Conservation (phyloP, 2,888 invertebrate species). For the Cheilosia grossa region DNA sequence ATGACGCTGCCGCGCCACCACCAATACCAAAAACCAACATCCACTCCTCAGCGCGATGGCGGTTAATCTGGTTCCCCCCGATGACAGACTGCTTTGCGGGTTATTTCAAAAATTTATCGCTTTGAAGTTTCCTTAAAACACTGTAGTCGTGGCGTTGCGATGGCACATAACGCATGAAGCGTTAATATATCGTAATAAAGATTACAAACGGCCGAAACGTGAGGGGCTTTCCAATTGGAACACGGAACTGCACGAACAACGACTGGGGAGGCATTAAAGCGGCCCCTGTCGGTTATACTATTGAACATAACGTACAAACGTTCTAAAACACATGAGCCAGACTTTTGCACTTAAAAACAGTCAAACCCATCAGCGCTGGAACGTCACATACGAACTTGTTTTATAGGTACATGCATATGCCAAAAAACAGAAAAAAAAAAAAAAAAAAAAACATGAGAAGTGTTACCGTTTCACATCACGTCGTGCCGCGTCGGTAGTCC, state of each 20-base stretch:
- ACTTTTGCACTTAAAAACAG: constrained; percentile 63
- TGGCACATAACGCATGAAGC: constrained; percentile 65
- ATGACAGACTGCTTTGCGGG: constrained; percentile 72
- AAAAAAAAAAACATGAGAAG: constrained; percentile 16
- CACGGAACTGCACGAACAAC: constrained; percentile 10
- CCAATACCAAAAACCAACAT: constrained; percentile 58
- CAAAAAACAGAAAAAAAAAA: constrained; percentile 9
- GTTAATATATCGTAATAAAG: constrained; percentile 72
- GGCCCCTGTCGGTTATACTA: constrained; percentile 17
- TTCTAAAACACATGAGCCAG: constrained; percentile 64
- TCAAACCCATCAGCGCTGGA: constrained; percentile 42
- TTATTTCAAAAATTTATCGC: constrained; percentile 67
- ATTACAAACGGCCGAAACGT: constrained; percentile 72
- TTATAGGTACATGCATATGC: constrained; percentile 7
- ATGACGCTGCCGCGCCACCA: constrained; percentile 27
- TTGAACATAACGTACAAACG: constrained; percentile 57
- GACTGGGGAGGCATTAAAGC: constrained; percentile 25
- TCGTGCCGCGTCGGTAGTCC: constrained; percentile 46
- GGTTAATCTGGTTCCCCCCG: constrained; percentile 71
- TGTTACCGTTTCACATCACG: constrained; percentile 67
- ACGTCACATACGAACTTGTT: constrained; percentile 39
- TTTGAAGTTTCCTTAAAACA: constrained; percentile 71
- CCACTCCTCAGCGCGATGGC: constrained; percentile 58
- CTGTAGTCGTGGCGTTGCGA: constrained; percentile 17
- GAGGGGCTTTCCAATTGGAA: constrained; percentile 48